Conservation (phyloP, 2,888 invertebrate species). For the Phortica okadai region DNA sequence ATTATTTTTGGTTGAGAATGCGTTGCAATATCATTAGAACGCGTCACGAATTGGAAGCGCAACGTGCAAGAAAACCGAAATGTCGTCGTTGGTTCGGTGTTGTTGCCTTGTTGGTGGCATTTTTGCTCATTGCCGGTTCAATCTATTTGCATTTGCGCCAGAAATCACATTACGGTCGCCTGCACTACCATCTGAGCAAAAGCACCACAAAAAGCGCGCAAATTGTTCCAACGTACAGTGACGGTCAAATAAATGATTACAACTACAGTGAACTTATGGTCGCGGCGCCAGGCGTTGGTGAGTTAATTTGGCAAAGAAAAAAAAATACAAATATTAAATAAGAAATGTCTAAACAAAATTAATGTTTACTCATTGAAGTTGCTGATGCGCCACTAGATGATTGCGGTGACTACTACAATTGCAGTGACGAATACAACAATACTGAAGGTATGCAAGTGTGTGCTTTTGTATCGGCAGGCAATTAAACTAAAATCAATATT, state of each 20-base stretch:
- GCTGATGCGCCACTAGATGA: background rate
- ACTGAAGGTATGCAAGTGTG: too few relatives aligned
- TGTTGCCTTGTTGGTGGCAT: conserved; percentile 54
- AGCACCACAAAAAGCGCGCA: background rate
- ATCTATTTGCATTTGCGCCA: conserved; percentile 65
- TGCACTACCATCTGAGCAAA: conserved; percentile 46
- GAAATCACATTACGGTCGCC: conserved; percentile 62
- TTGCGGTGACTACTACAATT: too few relatives aligned
- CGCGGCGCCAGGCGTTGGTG: conserved; percentile 48
- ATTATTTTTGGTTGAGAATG: background rate
- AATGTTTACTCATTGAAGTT: background rate
- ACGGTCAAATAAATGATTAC: background rate
- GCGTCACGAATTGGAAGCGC: conserved; percentile 37
- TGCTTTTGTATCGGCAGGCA: too few relatives aligned
- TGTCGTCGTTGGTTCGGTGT: conserved; percentile 51
- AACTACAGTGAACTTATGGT: conserved; percentile 26
- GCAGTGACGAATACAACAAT: too few relatives aligned
- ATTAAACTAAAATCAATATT: too few relatives aligned
- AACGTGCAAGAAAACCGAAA: conserved; percentile 23
- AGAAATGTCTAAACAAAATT: too few relatives aligned
- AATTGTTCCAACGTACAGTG: background rate
- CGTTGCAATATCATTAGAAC: background rate
- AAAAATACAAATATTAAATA: too few relatives aligned
- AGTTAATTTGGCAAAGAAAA: conserved; percentile 9
- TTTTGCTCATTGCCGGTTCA: conserved; percentile 62